These are phyloP conservation scores for Cyanoliseus patagonus DNA, from an alignment of 2,113 vertebrate genomes.

Conservation along the genomic window DNA sequence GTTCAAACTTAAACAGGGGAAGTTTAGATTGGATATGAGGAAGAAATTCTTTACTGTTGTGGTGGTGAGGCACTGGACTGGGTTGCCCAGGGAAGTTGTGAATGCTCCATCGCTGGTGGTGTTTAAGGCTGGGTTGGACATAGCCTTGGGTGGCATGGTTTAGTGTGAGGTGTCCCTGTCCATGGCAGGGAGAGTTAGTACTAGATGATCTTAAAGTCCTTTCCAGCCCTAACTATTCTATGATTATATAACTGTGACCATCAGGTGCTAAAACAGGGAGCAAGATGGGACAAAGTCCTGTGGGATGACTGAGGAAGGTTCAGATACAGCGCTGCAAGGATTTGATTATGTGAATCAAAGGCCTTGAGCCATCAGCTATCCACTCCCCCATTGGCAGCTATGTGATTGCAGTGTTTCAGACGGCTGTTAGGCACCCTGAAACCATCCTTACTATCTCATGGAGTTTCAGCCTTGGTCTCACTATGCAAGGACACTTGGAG, in stretches of 20 bases:
- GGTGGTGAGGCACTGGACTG: too few species aligned
- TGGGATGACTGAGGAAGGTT: not conserved
- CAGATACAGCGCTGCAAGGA: not conserved
- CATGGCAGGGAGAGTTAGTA: too few species aligned
- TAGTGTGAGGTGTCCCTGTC: too few species aligned
- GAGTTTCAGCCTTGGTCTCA: not conserved
- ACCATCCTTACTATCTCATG: not conserved
- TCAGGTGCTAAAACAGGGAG: not conserved
- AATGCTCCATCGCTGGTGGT: too few species aligned
- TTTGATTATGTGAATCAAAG: not conserved
- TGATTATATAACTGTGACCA: not conserved
- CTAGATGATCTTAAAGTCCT: too few species aligned
- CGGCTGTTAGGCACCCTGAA: not conserved
- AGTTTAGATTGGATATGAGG: too few species aligned
- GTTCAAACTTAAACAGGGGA: too few species aligned
- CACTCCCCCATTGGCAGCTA: fast-evolving
- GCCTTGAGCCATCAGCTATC: not conserved
- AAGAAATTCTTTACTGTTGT: too few species aligned
- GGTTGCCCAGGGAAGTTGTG: too few species aligned
- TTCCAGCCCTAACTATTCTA: too few species aligned
- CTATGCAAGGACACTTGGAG: not conserved
- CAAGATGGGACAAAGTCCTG: not conserved
- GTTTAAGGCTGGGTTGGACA: too few species aligned
- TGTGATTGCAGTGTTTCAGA: not conserved
- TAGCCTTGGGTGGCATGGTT: too few species aligned